Base-by-base conservation (phyloP, 1,140 invertebrate genomes). In the Tetramorium simillimum region DNA sequence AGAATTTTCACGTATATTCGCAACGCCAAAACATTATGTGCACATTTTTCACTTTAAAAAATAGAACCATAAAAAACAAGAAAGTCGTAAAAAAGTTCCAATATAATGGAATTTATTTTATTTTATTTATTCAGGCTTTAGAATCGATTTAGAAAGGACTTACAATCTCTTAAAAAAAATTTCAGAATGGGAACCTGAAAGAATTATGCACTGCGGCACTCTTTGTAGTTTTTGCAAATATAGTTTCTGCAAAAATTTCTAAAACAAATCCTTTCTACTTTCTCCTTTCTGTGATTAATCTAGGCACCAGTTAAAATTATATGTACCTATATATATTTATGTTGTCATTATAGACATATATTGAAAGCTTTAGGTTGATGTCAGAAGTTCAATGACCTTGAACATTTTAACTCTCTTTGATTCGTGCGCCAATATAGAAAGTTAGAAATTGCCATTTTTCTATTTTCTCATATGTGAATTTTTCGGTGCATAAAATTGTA, bases 311-410 rank as follows among this genome's bases (percentile, higher is more conserved):
- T 88, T 92, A 92, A 91, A 92, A 93, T 93, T 92, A 92, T 87
- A 92, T 93, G 81, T 89, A 4, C 3, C 89, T 86, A 87, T 93
- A 91, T 90, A 86, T 92, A 93, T 94, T 91, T 88, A 77, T 72
- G 62, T 72, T 69, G 77, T 92, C 91, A 91, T 94, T 93, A 95
- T 95, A 92, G 91, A 67, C 92, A 94, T 94, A 94, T 88, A 94
- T 88, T 92, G 67, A 86, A 78, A 24, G 86, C 51, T 53, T 69
- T 65, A 85, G 16, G 40, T 88, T 43, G 1, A 43, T n/a, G 14
- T 58, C 6, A n/a, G 37, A 76, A 9, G 46, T 56, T 12, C 2
- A 43, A 18, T 10, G 12, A 33, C 12, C n/a, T 53, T 21, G 16
- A 56, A 37, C 6, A 14, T 14, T 4, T 37, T 9, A 21, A 37